These are phyloP conservation scores for Potorous gilbertii DNA, from an alignment of 2,797 vertebrate species.

Conservation along the genomic window DNA sequence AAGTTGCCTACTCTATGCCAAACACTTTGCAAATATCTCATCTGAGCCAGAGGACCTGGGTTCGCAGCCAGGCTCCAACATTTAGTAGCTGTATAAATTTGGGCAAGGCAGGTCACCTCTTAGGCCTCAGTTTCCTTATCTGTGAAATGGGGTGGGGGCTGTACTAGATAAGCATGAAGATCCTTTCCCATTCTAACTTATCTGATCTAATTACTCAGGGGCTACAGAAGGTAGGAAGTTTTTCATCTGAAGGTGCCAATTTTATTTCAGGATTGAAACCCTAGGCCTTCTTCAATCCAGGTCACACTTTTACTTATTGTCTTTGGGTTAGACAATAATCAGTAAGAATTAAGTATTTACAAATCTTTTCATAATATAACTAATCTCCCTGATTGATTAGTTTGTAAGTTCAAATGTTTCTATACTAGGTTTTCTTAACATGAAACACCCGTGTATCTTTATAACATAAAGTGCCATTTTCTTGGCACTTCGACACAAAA, in stretches of 20 bases:
- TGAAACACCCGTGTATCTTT: not conserved
- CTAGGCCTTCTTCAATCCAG: not conserved
- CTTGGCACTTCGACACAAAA: not conserved
- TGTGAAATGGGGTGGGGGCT: not conserved
- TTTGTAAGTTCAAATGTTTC: conserved; percentile 12
- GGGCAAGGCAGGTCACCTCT: not conserved
- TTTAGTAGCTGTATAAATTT: not conserved
- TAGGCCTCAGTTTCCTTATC: not conserved
- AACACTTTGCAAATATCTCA: not conserved
- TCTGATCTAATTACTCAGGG: not conserved
- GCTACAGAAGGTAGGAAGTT: not conserved
- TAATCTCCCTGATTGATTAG: not conserved
- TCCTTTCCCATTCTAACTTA: not conserved
- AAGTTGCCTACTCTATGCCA: not conserved
- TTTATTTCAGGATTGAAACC: not conserved
- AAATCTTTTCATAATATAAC: conserved; percentile 3
- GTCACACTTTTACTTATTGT: not conserved
- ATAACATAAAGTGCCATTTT: not conserved
- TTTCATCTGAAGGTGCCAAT: not conserved
- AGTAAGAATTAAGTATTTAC: not conserved
- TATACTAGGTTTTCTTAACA: not conserved
- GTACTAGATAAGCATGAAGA: not conserved
- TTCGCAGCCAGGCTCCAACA: not conserved
- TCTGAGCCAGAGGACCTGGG: not conserved
- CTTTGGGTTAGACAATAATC: not conserved